Evolutionary conservation across 2,113 vertebrate species (phyloP).

Genomic region (Lampris megalopsis): DNA sequence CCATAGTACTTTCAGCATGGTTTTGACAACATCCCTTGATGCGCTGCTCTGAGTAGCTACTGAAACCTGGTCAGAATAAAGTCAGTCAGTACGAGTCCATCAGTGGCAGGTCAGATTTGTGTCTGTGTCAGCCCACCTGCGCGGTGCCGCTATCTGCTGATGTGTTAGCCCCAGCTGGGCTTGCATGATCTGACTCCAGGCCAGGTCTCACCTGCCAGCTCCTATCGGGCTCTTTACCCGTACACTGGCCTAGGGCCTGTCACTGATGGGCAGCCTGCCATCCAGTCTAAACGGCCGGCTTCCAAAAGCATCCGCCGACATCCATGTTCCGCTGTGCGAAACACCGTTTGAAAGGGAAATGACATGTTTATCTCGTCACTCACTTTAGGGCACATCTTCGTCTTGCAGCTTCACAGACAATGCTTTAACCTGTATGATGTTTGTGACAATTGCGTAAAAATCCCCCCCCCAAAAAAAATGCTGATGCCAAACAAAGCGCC

Average conservation of each 20-base stretch:
- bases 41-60: conserved; percentile 44
- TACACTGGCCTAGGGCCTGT: conserved; percentile 73
- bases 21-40: neutral
- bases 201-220: conserved; percentile 82
- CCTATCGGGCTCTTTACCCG: conserved; percentile 65
- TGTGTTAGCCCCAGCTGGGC: conserved; percentile 76
- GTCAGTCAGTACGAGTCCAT: conserved; percentile 57
- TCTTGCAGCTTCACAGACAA: conserved; percentile 17
- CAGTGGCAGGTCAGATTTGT: conserved; percentile 74
- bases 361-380: conserved; percentile 54
- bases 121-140: conserved; percentile 76
- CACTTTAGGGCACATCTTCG: conserved; percentile 32
- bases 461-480: too few species aligned
- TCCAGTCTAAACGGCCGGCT: conserved; percentile 71
- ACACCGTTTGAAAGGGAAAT: conserved; percentile 70
- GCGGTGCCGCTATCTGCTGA: conserved; percentile 62
- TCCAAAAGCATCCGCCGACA: conserved; percentile 67
- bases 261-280: conserved; percentile 77
- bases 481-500: too few species aligned
- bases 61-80: conserved; percentile 60
- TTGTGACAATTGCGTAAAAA: neutral
- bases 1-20: neutral
- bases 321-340: conserved; percentile 56
- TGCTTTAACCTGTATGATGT: neutral
- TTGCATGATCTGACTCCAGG: conserved; percentile 77